phyloP scores from a whole-genome alignment of 1,140 invertebrate genomes.

The Campoletis sonorensis region DNA sequence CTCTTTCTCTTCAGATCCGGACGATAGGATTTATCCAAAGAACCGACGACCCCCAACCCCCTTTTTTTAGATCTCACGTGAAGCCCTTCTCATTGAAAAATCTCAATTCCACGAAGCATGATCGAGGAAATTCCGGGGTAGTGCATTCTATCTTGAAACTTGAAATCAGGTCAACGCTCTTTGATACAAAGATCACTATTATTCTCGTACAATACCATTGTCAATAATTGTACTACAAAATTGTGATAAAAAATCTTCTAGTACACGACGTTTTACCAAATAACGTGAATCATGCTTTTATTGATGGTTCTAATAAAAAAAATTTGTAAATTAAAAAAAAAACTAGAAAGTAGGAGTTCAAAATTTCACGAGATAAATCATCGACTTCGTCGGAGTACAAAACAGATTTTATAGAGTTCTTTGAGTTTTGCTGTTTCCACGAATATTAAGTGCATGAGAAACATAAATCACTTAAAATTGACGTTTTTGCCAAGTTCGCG shows the following conservation, averaged over 20 bases:
- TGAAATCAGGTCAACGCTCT: constrained; percentile 7
- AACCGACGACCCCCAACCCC: constrained; percentile 11
- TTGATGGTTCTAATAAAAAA: not conserved
- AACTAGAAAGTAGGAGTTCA: too few species aligned
- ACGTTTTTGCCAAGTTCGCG: too few species aligned
- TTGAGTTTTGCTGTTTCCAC: too few species aligned
- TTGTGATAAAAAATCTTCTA: not conserved
- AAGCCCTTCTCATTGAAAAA: constrained; percentile 19
- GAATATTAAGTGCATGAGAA: too few species aligned
- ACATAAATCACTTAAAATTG: too few species aligned
- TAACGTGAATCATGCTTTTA: not conserved
- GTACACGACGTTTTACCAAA: too few species aligned
- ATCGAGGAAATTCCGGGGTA: constrained; percentile 7
- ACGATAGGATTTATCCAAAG: constrained; percentile 36
- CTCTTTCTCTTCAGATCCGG: constrained; percentile 26
- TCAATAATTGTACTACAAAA: not conserved
- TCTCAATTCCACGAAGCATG: not conserved
- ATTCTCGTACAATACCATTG: not conserved
- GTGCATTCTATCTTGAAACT: not conserved
- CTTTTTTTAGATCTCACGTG: constrained; percentile 29
- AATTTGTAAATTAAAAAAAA: too few species aligned
- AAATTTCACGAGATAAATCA: too few species aligned
- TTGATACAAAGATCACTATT: not conserved
- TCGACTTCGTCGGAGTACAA: too few species aligned
- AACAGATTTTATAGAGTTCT: too few species aligned